Evolutionary conservation across 2,113 vertebrate genomes (phyloP).

Genomic region (Cardinalis cardinalis): DNA sequence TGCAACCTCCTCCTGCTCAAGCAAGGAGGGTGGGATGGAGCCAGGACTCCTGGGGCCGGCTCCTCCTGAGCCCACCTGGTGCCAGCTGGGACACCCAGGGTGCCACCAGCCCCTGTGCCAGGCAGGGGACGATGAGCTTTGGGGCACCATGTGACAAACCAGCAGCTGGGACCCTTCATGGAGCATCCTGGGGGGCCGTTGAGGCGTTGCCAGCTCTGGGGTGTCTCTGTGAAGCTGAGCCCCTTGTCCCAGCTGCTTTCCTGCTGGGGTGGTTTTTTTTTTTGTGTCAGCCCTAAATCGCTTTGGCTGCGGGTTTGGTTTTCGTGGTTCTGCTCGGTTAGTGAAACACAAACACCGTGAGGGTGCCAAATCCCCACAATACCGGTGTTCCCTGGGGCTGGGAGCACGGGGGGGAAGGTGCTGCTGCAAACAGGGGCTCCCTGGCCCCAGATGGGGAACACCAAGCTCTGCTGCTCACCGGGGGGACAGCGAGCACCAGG

Average conservation of each 20-base stretch:
- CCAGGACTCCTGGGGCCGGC: background rate
- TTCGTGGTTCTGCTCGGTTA: slow-evolving; percentile 51
- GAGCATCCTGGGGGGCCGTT: accelerated
- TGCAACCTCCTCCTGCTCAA: background rate
- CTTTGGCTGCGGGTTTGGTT: background rate
- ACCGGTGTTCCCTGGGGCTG: slow-evolving; percentile 2
- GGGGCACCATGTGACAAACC: background rate
- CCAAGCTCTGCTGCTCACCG: slow-evolving; percentile 62
- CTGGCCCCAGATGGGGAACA: slow-evolving; percentile 48
- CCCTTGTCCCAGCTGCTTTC: background rate
- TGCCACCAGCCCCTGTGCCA: accelerated
- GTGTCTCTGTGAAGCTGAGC: background rate
- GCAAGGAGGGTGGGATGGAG: background rate
- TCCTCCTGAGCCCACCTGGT: background rate
- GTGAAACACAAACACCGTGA: slow-evolving; percentile 35
- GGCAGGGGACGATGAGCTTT: accelerated
- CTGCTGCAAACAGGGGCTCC: slow-evolving; percentile 52
- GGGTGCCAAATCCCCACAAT: slow-evolving; percentile 40
- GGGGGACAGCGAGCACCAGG: background rate
- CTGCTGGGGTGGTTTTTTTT: background rate
- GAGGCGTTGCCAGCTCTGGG: background rate
- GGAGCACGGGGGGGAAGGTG: slow-evolving; percentile 1
- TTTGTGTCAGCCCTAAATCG: background rate
- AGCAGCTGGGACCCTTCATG: accelerated
- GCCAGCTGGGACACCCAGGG: background rate